These are phyloP conservation scores for Synanthedon myopaeformis DNA, from an alignment of 2,888 invertebrate species.

Conservation along the genomic window DNA sequence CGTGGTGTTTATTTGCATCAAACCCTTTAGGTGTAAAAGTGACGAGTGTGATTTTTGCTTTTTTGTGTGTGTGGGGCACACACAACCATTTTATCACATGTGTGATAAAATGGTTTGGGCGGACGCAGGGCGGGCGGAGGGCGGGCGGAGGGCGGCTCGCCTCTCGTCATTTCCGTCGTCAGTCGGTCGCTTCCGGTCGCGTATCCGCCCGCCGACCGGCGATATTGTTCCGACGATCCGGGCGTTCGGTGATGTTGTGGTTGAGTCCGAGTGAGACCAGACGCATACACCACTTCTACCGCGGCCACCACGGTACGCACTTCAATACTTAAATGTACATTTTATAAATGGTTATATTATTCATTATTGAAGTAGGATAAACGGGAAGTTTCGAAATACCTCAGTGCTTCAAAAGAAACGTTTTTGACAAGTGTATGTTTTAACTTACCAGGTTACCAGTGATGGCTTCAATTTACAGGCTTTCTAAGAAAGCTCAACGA, in stretches of 20 bases:
- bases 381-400: too few relatives aligned
- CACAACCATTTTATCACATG: too few relatives aligned
- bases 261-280: conserved; percentile 45
- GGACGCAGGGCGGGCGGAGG: conserved; percentile 1
- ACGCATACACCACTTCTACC: conserved; percentile 50
- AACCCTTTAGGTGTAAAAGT: too few relatives aligned
- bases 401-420: too few relatives aligned
- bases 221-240: conserved; percentile 22
- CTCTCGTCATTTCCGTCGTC: conserved; percentile 11
- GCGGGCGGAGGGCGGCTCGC: not conserved
- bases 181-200: conserved; percentile 51
- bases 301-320: conserved; percentile 21
- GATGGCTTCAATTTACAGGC: too few relatives aligned
- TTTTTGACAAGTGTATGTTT: too few relatives aligned
- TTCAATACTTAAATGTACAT: too few relatives aligned
- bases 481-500: too few relatives aligned
- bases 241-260: conserved; percentile 44
- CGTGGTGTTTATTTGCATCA: not conserved
- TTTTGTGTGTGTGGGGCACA: not conserved
- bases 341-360: too few relatives aligned
- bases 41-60: not conserved
- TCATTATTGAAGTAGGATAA: too few relatives aligned
- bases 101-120: conserved; percentile 1
- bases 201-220: conserved; percentile 53
- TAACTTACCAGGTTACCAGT: too few relatives aligned